Percentiles rank a stretch among this genome's conserved stretches.
phyloP scores from a whole-genome alignment of 1,140 invertebrate species.

The Orussus abietinus region DNA sequence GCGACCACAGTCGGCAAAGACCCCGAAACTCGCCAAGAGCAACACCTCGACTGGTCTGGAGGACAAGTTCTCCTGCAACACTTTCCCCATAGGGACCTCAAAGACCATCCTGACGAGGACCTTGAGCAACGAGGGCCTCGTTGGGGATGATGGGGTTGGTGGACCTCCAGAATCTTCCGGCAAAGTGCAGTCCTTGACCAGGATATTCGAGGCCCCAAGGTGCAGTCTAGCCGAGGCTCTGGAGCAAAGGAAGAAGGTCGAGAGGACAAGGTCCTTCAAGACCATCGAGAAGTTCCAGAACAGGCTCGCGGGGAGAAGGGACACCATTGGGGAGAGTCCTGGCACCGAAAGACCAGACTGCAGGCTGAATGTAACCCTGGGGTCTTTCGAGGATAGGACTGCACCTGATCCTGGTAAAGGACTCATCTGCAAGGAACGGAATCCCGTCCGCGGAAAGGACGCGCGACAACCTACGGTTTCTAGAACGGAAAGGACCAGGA shows the following conservation, averaged over 20 bases:
- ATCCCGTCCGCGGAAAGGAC: no score
- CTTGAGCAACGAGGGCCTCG: conserved; percentile 35
- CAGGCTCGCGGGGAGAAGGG: conserved; percentile 40
- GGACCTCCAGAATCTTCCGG: conserved; percentile 30
- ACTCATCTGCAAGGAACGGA: no score
- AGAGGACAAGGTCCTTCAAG: conserved; percentile 48
- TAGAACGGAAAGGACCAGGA: conserved; percentile 11
- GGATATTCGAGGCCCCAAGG: conserved; percentile 46
- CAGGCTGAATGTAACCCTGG: conserved; percentile 36
- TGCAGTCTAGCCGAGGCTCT: conserved; percentile 3
- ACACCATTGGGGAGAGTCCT: conserved; percentile 16
- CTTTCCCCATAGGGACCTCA: conserved; percentile 36
- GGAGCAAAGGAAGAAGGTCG: conserved; percentile 41
- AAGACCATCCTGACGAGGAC: conserved; percentile 35
- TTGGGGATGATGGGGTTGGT: conserved; percentile 6
- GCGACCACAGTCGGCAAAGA: conserved; percentile 26
- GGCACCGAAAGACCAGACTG: conserved; percentile 26
- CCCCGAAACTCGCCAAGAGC: conserved; percentile 23
- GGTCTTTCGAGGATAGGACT: conserved; percentile 22
- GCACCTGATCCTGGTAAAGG: no score
- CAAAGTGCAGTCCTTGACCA: conserved; percentile 49
- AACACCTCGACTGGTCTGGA: no score
- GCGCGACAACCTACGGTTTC: no score
- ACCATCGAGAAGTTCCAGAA: conserved; percentile 50
- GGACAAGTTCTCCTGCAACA: conserved; percentile 39